Percentiles rank a stretch among this genome's conserved stretches.
Evolutionary conservation across 2,888 invertebrate genomes (phyloP).

Genomic region (Digitonthophagus gazella): DNA sequence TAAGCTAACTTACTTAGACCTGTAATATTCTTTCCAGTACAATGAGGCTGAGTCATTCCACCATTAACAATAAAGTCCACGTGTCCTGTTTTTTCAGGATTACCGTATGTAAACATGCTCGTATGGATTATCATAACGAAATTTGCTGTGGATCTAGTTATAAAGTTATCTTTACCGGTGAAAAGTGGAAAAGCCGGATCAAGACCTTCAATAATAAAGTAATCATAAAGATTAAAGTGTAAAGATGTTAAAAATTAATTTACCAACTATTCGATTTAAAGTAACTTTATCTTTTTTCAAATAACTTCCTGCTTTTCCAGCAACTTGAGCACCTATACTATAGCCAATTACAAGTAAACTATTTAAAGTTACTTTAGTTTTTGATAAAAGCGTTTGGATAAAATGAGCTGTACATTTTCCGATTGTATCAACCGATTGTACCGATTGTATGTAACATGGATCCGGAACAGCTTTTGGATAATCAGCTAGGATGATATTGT

Average conservation of each 20-base stretch:
- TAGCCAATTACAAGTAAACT: conserved; percentile 63
- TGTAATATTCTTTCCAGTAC: no score
- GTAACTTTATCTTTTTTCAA: conserved; percentile 47
- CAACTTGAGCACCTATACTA: conserved; percentile 63
- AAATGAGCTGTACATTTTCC: conserved; percentile 61
- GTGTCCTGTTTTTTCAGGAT: conserved; percentile 55
- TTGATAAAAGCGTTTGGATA: conserved; percentile 54
- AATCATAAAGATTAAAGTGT: not conserved
- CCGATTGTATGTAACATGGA: conserved; percentile 62
- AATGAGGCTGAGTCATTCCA: conserved; percentile 56
- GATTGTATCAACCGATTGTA: conserved; percentile 58
- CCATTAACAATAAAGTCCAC: conserved; percentile 62
- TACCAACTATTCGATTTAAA: conserved; percentile 59
- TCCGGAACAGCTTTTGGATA: conserved; percentile 58
- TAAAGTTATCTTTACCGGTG: conserved; percentile 51
- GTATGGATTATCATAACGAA: conserved; percentile 67
- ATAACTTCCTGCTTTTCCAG: conserved; percentile 56
- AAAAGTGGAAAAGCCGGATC: conserved; percentile 68
- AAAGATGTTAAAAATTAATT: no score
- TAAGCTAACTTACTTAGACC: no score
- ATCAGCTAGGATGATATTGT: conserved; percentile 63
- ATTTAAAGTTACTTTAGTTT: conserved; percentile 47
- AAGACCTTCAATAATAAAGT: conserved; percentile 56
- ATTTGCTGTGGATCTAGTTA: conserved; percentile 59
- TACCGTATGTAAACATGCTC: conserved; percentile 58